Evolutionary conservation across 1,140 invertebrate species (phyloP).

Genomic region (Eriosoma lanigerum): DNA sequence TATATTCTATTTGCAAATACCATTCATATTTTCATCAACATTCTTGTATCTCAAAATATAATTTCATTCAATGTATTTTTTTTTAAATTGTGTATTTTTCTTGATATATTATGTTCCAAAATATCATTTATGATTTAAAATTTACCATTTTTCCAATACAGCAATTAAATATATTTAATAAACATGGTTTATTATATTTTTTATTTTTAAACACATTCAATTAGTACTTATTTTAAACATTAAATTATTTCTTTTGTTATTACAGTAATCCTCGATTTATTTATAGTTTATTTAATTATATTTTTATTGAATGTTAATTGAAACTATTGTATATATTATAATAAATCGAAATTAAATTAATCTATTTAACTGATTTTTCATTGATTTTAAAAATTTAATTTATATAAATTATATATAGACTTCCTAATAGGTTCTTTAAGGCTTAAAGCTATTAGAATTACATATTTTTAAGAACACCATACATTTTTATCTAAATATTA

Average conservation of each 20-base stretch:
- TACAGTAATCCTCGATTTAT: neutral
- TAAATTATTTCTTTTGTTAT: neutral
- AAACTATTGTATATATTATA: neutral
- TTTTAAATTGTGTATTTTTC: conserved; percentile 4
- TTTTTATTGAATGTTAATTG: conserved; percentile 29
- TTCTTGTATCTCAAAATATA: conserved; percentile 44
- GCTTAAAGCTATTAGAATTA: no score
- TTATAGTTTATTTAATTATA: conserved; percentile 5
- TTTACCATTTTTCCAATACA: no score
- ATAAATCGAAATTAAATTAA: conserved; percentile 27
- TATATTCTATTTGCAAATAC: neutral
- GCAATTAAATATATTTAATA: no score
- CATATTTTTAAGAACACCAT: no score
- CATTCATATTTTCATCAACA: conserved; percentile 20
- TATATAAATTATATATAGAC: no score
- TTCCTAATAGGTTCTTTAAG: no score
- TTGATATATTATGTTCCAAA: neutral
- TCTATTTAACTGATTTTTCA: neutral
- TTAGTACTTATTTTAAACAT: neutral
- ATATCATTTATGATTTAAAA: neutral
- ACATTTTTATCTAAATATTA: no score
- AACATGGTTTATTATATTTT: neutral
- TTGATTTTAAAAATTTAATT: neutral
- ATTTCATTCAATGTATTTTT: neutral
- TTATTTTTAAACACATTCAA: neutral